Conservation (phyloP, 2,113 vertebrate species). For the Haemorhous mexicanus region DNA sequence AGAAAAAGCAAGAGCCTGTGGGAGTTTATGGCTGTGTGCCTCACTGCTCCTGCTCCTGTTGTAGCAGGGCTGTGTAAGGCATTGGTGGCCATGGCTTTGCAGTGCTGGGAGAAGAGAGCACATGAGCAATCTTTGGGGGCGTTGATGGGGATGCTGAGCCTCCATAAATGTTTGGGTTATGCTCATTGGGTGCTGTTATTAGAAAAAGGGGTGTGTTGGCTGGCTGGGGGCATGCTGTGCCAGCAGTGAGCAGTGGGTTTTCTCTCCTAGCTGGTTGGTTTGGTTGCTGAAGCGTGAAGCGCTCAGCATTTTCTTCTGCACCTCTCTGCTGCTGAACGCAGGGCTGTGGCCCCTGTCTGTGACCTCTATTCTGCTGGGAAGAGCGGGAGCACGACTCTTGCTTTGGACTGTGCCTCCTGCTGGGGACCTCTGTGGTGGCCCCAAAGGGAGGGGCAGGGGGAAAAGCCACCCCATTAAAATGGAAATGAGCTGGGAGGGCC, state of each 20-base stretch:
- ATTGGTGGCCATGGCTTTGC: neutral
- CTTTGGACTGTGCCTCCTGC: neutral
- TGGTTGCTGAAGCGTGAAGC: neutral
- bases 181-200: fast-evolving
- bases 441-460: neutral
- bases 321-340: neutral
- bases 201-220: neutral
- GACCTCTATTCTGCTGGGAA: neutral
- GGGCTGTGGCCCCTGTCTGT: neutral
- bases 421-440: neutral
- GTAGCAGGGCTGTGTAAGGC: neutral
- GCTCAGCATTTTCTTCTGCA: neutral
- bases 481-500: constrained; percentile 62
- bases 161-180: neutral
- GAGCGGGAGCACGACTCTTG: neutral
- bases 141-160: neutral
- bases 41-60: neutral
- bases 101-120: neutral
- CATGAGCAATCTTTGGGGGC: neutral
- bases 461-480: constrained; percentile 49
- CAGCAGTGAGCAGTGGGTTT: neutral
- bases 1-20: neutral
- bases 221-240: fast-evolving
- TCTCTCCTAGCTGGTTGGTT: neutral
- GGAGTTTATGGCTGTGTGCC: neutral